Conservation (phyloP, 2,888 invertebrate species). For the Ormyrus labotus region DNA sequence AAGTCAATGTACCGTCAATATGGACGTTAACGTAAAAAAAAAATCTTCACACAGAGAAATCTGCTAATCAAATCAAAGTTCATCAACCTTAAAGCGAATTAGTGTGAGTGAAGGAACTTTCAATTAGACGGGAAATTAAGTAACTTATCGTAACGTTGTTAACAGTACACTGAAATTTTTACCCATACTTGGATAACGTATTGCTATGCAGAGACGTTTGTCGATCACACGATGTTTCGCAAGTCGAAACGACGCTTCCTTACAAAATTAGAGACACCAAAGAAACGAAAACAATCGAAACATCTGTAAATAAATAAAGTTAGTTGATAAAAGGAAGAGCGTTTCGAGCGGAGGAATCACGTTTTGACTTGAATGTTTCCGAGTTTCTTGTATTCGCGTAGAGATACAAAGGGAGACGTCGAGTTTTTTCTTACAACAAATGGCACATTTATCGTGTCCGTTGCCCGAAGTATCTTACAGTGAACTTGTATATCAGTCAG, state of each 20-base stretch:
- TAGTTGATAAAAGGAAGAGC: slow-evolving; percentile 9
- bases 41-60: too few species aligned
- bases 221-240: slow-evolving; percentile 6
- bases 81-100: too few species aligned
- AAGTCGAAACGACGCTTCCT: slow-evolving; percentile 7
- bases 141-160: too few species aligned
- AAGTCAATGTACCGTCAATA: neutral
- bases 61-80: too few species aligned
- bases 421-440: neutral
- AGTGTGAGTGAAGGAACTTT: too few species aligned
- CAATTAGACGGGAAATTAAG: too few species aligned
- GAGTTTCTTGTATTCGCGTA: neutral
- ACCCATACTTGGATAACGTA: neutral
- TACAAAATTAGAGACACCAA: slow-evolving; percentile 40
- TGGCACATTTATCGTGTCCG: slow-evolving; percentile 8
- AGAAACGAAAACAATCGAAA: slow-evolving; percentile 24
- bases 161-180: too few species aligned
- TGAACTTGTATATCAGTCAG: slow-evolving; percentile 14
- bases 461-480: slow-evolving; percentile 2
- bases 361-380: neutral
- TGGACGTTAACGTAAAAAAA: neutral
- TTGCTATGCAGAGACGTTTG: neutral
- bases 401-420: neutral
- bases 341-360: slow-evolving; percentile 5
- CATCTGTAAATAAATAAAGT: slow-evolving; percentile 44